Evolutionary conservation across 2,888 invertebrate genomes (phyloP), one percentile per base, ranked within the genome.

Genomic region (Elysia crispata): DNA sequence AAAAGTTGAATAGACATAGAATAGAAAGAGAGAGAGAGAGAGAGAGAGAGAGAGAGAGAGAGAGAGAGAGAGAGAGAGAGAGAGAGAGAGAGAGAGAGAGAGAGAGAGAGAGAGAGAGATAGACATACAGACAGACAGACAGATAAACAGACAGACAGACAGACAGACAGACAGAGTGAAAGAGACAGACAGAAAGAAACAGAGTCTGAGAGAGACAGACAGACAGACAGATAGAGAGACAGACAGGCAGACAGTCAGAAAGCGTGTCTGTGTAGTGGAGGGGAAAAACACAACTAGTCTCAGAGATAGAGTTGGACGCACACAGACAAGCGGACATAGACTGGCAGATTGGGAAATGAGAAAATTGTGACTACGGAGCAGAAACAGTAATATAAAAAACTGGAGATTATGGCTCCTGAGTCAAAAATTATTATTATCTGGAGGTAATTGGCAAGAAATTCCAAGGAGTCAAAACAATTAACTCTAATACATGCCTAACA

Each of bases 191-290:
- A 64, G 25, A 76, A 20, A 62, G 13, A 75, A 33, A 75, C 31
- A 75, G 60, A 75, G 31, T 60, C 15, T 60, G 11, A 62, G 31
- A 75, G 20, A 60, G 33, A 62, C 75, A 62, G 33, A 28, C 75
- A 75, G 70, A 70, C 30, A 70, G 70, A 70, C 41, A 70, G 70
- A 70, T n/a, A 70, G 70, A 70, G n/a, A 70, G 70, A 70, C 41
- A 70, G 70, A 70, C 41, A 70, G 70, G 41, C 41, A 41, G 41
- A 41, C 41, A 41, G 41, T 6, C 41, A 41, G 41, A 41, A 11
- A 41, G 11, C 3, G 41, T 41, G 41, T 41, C 5, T 41, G 41
- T 41, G 41, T 41, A n/a, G n/a, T n/a, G n/a, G n/a, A n/a, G n/a
- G n/a, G n/a, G n/a, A n/a, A n/a, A n/a, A n/a, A n/a, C n/a, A n/a